Evolutionary conservation across 2,113 vertebrate genomes (phyloP).

Genomic region (Promerops cafer): DNA sequence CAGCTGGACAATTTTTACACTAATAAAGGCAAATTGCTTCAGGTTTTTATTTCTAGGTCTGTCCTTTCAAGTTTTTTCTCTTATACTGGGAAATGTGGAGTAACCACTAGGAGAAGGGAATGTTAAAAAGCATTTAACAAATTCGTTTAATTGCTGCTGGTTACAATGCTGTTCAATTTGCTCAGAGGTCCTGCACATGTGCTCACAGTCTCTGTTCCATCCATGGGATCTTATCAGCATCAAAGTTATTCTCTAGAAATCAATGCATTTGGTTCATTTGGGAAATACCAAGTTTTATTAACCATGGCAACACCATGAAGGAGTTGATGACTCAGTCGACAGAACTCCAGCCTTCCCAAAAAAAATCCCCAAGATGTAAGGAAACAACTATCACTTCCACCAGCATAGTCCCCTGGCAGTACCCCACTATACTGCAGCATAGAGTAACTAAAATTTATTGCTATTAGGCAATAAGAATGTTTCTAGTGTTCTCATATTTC

Average conservation of each 20-base stretch:
- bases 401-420: neutral
- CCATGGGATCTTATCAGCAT: neutral
- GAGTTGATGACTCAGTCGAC: neutral
- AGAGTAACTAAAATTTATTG: neutral
- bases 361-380: neutral
- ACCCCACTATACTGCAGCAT: neutral
- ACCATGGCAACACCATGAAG: neutral
- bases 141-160: neutral
- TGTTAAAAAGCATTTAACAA: neutral
- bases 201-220: neutral
- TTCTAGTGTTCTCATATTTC: neutral
- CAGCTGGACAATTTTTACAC: neutral
- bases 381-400: neutral
- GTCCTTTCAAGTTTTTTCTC: neutral
- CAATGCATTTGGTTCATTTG: neutral
- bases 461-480: neutral
- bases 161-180: neutral
- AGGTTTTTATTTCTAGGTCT: neutral
- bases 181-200: neutral
- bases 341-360: neutral
- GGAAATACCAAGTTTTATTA: neutral
- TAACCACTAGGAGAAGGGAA: neutral
- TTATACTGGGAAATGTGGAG: neutral
- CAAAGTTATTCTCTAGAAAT: neutral
- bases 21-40: neutral